Percentiles rank a stretch among this genome's conserved stretches.
phyloP scores from a whole-genome alignment of 1,140 invertebrate genomes.

The Hypsibius dujardini region DNA sequence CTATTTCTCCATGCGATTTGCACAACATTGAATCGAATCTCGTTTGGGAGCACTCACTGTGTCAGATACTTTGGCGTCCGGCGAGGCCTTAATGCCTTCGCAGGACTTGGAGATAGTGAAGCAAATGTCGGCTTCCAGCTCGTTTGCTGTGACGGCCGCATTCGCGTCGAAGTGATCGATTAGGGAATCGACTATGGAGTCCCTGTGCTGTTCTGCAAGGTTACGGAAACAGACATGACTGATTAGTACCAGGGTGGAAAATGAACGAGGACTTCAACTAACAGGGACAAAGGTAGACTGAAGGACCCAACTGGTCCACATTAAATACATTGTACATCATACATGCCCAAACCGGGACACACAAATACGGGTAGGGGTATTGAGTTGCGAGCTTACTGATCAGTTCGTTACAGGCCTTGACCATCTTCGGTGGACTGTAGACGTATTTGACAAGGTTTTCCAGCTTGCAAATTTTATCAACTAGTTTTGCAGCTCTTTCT shows the following conservation, averaged over 20 bases:
- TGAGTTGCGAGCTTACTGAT: slow-evolving; percentile 19
- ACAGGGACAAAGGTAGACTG: too few relatives aligned
- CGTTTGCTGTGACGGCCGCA: slow-evolving; percentile 13
- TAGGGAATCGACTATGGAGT: background rate
- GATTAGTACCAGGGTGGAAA: background rate
- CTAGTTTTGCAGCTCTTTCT: slow-evolving; percentile 17
- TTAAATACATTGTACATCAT: too few relatives aligned
- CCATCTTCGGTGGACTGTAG: slow-evolving; percentile 25
- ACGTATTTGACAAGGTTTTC: slow-evolving; percentile 24
- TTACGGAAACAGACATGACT: background rate
- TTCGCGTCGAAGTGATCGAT: slow-evolving; percentile 17
- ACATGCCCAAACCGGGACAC: too few relatives aligned
- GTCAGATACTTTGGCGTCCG: slow-evolving; percentile 8
- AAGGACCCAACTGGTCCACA: too few relatives aligned
- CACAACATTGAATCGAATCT: slow-evolving; percentile 17
- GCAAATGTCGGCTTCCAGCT: slow-evolving; percentile 19
- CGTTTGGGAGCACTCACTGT: background rate
- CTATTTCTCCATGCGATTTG: background rate
- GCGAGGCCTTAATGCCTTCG: slow-evolving; percentile 19
- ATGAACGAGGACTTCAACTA: too few relatives aligned
- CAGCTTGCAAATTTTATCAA: slow-evolving; percentile 21
- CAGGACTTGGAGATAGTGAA: slow-evolving; percentile 3
- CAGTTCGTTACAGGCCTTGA: slow-evolving; percentile 23
- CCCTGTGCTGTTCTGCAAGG: background rate
- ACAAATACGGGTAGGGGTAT: background rate